Evolutionary conservation across 2,113 vertebrate species (phyloP).

Genomic region (Melanostigma gelatinosum): DNA sequence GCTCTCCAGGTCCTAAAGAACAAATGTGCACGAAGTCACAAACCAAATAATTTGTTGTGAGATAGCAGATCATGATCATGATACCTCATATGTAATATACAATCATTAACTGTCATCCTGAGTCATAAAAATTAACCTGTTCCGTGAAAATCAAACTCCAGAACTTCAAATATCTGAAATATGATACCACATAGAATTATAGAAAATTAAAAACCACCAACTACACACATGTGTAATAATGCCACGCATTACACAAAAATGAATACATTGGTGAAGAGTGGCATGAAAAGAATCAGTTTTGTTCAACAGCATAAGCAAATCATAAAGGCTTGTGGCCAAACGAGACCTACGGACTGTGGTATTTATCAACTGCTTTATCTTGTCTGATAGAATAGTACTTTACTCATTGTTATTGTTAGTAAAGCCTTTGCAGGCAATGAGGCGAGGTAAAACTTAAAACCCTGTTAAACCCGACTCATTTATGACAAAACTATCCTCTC

Average conservation of each 20-base stretch:
- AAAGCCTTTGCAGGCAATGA: not conserved
- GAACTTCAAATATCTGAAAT: not conserved
- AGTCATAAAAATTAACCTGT: not conserved
- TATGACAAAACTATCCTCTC: not conserved
- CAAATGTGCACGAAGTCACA: not conserved
- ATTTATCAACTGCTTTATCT: not conserved
- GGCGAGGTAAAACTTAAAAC: not conserved
- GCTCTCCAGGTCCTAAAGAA: conserved; percentile 11
- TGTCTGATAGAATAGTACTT: not conserved
- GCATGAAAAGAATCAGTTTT: not conserved
- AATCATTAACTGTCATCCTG: not conserved
- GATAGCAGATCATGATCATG: not conserved
- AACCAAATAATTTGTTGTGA: not conserved
- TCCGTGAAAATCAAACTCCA: not conserved
- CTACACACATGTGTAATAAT: not conserved
- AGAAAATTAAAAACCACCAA: not conserved
- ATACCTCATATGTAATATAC: not conserved
- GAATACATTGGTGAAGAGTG: not conserved
- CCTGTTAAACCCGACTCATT: not conserved
- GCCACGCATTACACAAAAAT: not conserved
- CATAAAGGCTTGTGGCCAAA: not conserved
- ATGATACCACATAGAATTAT: not conserved
- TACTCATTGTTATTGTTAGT: no score
- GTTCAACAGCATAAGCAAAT: not conserved
- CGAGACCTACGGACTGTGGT: not conserved